Base-by-base conservation (phyloP, 2,113 vertebrate genomes). In the Cercopithecus mona region DNA sequence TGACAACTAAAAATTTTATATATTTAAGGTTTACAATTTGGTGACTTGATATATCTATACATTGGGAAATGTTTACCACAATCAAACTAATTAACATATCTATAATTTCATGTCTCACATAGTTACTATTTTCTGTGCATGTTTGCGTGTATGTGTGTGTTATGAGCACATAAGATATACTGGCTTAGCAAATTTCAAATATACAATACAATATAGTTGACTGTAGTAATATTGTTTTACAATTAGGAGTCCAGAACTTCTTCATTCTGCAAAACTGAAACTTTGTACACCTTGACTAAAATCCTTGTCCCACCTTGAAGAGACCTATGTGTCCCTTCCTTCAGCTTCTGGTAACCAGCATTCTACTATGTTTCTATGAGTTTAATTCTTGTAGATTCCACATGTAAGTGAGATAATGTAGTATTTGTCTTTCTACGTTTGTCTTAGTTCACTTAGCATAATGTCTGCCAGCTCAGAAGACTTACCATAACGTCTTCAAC, bases 261-360 rank as follows among this genome's bases (percentile, higher is more conserved):
- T 32, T 78, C 45, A 78, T 50, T 50, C 50, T 50, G 45, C 45
- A 32, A 16, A 35, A 18, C 16, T 50, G 14, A 78, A 50, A 35
- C 27, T 78, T 78, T 6, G 27, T 78, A 32, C 43, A 8, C 75
- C 3, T 48, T 78, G 30, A 50, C 5, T 27, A 78, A 5, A 4
- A 18, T 32, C 27, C 20, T 9, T 64, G 61, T 64, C 61, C 30
- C 61, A 14, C 61, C 27, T 64, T 64, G 61, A 64, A 32, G 12
- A 5, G 12, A 32, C 1, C 16, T 16, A 20, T 50, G 3, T 50
- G 3, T 0, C 45, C 3, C 25, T 32, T 32, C 27, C 23, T 43
- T 27, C 43, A 43, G 27, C 16, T 43, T 27, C 16, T 50, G 14
- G 27, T 50, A 50, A 50, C 8, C 8, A 50, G 8, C 75, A 3